These are phyloP conservation scores for Xerus rutilus DNA, from an alignment of 2,797 vertebrate species.

Conservation along the genomic window DNA sequence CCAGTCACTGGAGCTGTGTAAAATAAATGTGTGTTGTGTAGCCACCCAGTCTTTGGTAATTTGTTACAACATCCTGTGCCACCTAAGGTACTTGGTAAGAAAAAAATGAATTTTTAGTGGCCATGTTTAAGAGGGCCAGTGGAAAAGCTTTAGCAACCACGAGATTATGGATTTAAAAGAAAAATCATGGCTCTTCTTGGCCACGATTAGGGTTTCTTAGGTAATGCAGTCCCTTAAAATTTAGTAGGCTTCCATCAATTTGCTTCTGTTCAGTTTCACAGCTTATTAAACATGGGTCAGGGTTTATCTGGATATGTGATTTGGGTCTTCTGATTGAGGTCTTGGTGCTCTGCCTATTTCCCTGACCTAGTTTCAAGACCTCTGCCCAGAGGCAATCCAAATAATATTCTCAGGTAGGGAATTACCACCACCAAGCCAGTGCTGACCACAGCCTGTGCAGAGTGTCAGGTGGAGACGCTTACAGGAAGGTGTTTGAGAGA, in stretches of 20 bases:
- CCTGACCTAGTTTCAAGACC: not conserved
- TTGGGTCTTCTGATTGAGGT: not conserved
- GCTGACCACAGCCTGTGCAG: not conserved
- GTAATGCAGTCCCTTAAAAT: not conserved
- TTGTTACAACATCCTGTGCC: not conserved
- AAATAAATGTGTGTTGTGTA: not conserved
- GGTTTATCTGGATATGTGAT: not conserved
- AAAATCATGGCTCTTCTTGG: not conserved
- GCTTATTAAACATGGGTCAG: not conserved
- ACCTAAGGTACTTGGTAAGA: not conserved
- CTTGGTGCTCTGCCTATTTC: not conserved
- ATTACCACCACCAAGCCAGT: not conserved
- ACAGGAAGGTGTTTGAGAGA: not conserved
- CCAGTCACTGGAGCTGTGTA: too few species aligned
- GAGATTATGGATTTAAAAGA: not conserved
- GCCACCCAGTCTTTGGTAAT: not conserved
- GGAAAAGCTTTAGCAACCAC: not conserved
- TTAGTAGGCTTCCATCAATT: not conserved
- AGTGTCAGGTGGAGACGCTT: not conserved
- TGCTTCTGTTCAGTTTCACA: not conserved
- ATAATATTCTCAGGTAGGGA: not conserved
- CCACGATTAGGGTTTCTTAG: not conserved
- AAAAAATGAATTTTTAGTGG: not conserved
- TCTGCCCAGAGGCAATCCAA: not conserved
- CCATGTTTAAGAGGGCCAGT: not conserved